Percentiles rank a stretch among this genome's conserved stretches.
Evolutionary conservation across 2,888 invertebrate genomes (phyloP).

Genomic region (Euclidia mi): DNA sequence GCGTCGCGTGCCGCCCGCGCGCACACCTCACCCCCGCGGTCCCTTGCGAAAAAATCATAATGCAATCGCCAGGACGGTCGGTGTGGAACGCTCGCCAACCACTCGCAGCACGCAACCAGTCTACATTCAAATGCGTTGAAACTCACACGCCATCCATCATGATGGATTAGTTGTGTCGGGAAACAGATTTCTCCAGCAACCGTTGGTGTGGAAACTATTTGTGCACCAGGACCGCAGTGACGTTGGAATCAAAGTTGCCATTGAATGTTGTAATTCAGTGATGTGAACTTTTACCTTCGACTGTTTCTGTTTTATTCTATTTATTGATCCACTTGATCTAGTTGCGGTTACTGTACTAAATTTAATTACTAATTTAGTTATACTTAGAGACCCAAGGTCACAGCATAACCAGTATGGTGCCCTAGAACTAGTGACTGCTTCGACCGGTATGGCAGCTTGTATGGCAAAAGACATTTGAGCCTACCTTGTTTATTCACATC

Average conservation of each 20-base stretch:
- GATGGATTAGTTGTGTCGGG: constrained; percentile 86
- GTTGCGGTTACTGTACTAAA: constrained; percentile 30
- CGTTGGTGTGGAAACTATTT: constrained; percentile 73
- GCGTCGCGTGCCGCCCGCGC: constrained; percentile 72
- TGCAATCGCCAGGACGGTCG: constrained; percentile 89
- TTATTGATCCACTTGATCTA: constrained; percentile 30
- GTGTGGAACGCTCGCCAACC: constrained; percentile 87
- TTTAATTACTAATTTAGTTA: constrained; percentile 26
- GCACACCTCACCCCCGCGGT: constrained; percentile 80
- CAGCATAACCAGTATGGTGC: constrained; percentile 23
- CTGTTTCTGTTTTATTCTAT: constrained; percentile 39
- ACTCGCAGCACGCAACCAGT: constrained; percentile 87
- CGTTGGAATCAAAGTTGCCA: constrained; percentile 77
- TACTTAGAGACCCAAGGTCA: constrained; percentile 20
- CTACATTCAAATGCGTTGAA: constrained; percentile 88
- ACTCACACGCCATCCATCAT: constrained; percentile 89
- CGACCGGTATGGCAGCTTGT: constrained; percentile 5
- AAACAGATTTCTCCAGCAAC: constrained; percentile 84
- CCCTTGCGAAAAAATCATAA: constrained; percentile 90
- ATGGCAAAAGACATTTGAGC: constrained; percentile 5
- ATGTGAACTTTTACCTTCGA: constrained; percentile 75
- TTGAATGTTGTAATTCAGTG: constrained; percentile 84
- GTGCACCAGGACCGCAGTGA: constrained; percentile 63
- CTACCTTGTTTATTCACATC: constrained; percentile 5
- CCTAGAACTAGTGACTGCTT: constrained; percentile 26